Percentiles rank a stretch among this genome's conserved stretches.
Conservation (phyloP, 2,888 invertebrate genomes). For the Limnephilus auricula region DNA sequence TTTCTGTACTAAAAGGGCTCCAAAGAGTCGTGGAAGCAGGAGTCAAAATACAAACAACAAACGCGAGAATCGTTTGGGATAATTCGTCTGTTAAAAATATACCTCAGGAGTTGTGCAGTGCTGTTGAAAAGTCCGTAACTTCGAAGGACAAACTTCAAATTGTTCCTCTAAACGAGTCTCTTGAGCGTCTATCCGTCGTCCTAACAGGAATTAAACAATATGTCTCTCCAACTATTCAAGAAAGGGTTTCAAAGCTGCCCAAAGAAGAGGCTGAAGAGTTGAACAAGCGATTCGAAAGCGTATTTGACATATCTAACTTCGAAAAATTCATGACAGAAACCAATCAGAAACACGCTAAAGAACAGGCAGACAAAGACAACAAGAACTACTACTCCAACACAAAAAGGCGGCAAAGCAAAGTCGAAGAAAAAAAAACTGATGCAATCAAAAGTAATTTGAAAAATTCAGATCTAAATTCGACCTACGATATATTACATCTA, state of each 20-base stretch:
- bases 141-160: conserved; percentile 71
- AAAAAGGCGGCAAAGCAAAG: conserved; percentile 22
- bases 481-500: neutral
- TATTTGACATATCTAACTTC: conserved; percentile 64
- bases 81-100: conserved; percentile 83
- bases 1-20: conserved; percentile 83
- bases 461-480: neutral
- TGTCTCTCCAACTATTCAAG: conserved; percentile 67
- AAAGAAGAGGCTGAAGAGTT: conserved; percentile 59
- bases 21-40: conserved; percentile 83
- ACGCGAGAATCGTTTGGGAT: conserved; percentile 80
- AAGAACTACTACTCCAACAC: conserved; percentile 48
- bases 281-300: conserved; percentile 63
- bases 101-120: conserved; percentile 67
- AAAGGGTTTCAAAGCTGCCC: conserved; percentile 14
- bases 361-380: conserved; percentile 9
- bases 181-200: conserved; percentile 83
- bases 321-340: conserved; percentile 59
- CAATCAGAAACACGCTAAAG: conserved; percentile 19
- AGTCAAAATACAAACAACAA: conserved; percentile 81
- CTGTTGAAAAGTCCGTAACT: conserved; percentile 64
- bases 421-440: conserved; percentile 30
- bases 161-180: conserved; percentile 76
- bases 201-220: conserved; percentile 84
- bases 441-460: neutral